Base-by-base conservation (phyloP, 2,888 invertebrate species). In the Pammene aurita region DNA sequence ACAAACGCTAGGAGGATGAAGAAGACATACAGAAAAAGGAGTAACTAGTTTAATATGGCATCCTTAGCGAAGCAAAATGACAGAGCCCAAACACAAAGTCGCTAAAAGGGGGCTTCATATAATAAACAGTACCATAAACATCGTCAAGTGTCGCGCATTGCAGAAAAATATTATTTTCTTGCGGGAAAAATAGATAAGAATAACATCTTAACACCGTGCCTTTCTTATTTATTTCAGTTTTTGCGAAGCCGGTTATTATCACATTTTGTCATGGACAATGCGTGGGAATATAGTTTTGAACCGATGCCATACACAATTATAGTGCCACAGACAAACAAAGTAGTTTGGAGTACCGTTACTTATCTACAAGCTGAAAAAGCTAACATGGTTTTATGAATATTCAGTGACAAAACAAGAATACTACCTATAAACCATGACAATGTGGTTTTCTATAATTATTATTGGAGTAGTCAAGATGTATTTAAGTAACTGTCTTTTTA, bases 121-220 rank as follows among this genome's bases (percentile, higher is more conserved):
- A 68, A 68, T 68, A 68, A 68, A 68, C 68, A 68, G 68, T 58
- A 6, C 44, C 68, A 68, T 68, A 68, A 68, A 68, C 68, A 68
- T 68, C 68, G 63, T 68, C 68, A 68, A 68, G 68, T 67, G 67
- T 67, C 67, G 55, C 55, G 42, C 67, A 67, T 67, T 56, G 61
- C 61, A 48, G 68, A 52, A 63, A 67, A 68, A 68, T 63, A 68
- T 57, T 50, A 68, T 68, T 63, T 68, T 68, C 63, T 34, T 63
- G 68, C 50, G 68, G 68, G 57, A 68, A 68, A 68, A 68, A 67
- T 63, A 63, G 63, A 68, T 68, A 68, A 67, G 67, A 67, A 68
- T 58, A 63, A 68, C 68, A 58, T 68, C 63, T 57, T 63, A 68
- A 68, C 68, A 63, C 57, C 52, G 68, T 68, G 63, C 62, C 63